A percentile compares a stretch with the other conserved stretches of the same genome.
These are phyloP conservation scores for Phymorhynchus buccinoides DNA, from an alignment of 1,140 invertebrate genomes.

Conservation along the genomic window DNA sequence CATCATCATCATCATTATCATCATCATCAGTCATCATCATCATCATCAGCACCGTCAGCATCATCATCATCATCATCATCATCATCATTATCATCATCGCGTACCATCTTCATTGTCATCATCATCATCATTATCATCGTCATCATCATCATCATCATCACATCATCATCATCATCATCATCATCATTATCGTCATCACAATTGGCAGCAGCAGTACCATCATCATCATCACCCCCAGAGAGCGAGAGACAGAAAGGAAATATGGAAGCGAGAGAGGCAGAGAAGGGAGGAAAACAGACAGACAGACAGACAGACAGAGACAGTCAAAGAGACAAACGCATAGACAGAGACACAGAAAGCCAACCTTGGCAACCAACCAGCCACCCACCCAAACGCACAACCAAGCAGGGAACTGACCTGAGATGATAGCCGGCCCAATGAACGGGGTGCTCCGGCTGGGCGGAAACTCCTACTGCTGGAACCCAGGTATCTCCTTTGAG, in stretches of 20 bases:
- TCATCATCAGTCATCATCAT: neutral
- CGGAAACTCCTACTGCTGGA: too few relatives aligned
- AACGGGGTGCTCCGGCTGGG: too few relatives aligned
- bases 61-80: neutral
- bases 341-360: too few relatives aligned
- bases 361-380: too few relatives aligned
- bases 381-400: too few relatives aligned
- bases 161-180: neutral
- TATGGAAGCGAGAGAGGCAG: neutral
- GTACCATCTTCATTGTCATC: neutral
- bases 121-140: neutral
- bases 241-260: neutral
- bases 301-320: neutral
- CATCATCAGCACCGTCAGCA: neutral
- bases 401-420: too few relatives aligned
- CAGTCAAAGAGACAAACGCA: neutral
- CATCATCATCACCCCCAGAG: too few relatives aligned
- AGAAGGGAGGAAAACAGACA: neutral
- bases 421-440: too few relatives aligned
- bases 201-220: too few relatives aligned
- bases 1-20: neutral
- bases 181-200: neutral
- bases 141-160: slow-evolving; percentile 3
- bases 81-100: neutral
- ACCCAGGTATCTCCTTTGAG: too few relatives aligned